These are phyloP conservation scores for Polydesmus complanatus DNA, from an alignment of 2,888 invertebrate genomes.

Conservation along the genomic window DNA sequence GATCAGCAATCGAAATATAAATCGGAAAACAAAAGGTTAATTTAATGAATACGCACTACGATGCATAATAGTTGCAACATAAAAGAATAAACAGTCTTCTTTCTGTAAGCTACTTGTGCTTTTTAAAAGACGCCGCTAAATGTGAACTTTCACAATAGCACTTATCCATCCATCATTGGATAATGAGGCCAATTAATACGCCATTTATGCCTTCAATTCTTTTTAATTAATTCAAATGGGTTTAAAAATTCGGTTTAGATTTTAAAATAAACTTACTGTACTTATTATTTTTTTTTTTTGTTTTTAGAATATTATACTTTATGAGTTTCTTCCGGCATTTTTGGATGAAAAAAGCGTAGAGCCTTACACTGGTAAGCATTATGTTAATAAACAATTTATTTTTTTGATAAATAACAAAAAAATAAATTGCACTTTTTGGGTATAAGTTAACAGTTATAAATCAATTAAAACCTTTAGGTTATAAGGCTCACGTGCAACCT, in stretches of 20 bases:
- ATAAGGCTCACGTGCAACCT: conserved; percentile 83
- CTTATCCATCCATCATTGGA: neutral
- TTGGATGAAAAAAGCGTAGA: conserved; percentile 42
- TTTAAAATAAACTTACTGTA: neutral
- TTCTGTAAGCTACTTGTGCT: too few species aligned
- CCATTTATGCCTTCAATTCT: neutral
- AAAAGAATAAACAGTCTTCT: too few species aligned
- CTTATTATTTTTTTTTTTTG: conserved; percentile 8
- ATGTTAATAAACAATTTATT: neutral
- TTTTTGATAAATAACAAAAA: neutral
- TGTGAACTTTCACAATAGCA: too few species aligned
- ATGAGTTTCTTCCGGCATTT: conserved; percentile 91
- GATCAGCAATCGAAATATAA: too few species aligned
- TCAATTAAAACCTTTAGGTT: conserved; percentile 42
- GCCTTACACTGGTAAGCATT: conserved; percentile 5
- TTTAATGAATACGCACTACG: too few species aligned
- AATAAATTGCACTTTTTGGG: neutral
- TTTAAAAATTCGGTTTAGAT: neutral
- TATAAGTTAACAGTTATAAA: conserved; percentile 4
- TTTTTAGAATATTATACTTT: conserved; percentile 77
- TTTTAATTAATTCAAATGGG: neutral
- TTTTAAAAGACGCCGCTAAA: too few species aligned
- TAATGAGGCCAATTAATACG: conserved; percentile 1
- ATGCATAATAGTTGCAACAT: too few species aligned
- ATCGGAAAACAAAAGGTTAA: too few species aligned